phyloP scores from a whole-genome alignment of 2,888 invertebrate species.

The Eupithecia centaureata region DNA sequence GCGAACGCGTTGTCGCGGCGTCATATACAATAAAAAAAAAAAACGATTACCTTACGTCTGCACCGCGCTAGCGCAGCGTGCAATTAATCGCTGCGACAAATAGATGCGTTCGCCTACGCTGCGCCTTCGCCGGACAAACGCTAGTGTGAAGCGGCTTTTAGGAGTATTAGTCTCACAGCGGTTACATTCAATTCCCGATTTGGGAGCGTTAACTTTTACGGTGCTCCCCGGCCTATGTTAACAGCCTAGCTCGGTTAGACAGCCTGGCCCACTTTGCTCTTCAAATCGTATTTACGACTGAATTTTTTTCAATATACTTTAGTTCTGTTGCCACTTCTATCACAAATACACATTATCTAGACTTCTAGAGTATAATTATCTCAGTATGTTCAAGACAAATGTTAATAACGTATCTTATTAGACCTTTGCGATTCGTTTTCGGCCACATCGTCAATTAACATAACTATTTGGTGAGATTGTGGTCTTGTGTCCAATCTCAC shows the following conservation, averaged over 20 bases:
- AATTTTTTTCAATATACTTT: neutral
- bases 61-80: too few relatives aligned
- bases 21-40: too few relatives aligned
- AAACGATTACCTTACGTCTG: too few relatives aligned
- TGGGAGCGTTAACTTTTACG: conserved; percentile 36
- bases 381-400: too few relatives aligned
- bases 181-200: conserved; percentile 33
- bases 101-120: too few relatives aligned
- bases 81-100: too few relatives aligned
- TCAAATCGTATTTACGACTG: conserved; percentile 8
- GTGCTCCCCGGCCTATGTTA: conserved; percentile 28
- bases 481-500: too few relatives aligned
- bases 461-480: neutral
- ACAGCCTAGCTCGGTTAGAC: conserved; percentile 21
- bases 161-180: conserved; percentile 21
- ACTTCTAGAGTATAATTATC: neutral
- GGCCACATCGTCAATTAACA: neutral
- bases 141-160: too few relatives aligned
- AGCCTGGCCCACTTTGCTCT: conserved; percentile 9
- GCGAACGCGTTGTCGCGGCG: too few relatives aligned
- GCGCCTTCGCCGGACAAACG: too few relatives aligned
- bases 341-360: neutral
- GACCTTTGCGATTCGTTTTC: neutral
- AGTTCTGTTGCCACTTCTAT: neutral
- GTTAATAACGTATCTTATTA: neutral